These are phyloP conservation scores for Agrochola macilenta DNA, from an alignment of 2,888 invertebrate genomes.

Conservation along the genomic window DNA sequence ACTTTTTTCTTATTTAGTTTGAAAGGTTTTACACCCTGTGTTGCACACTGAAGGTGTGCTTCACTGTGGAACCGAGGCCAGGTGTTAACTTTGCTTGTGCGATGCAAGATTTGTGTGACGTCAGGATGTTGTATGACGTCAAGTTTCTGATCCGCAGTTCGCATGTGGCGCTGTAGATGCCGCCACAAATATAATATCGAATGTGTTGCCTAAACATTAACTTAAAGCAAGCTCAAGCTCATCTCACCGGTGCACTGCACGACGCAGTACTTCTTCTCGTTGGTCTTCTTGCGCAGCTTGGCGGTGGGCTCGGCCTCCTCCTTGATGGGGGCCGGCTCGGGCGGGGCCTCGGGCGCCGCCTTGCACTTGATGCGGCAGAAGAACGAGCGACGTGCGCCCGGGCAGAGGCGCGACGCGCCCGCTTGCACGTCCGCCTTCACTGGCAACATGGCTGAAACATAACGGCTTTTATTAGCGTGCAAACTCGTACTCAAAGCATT, in stretches of 20 bases:
- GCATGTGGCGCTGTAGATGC: background rate
- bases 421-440: constrained; percentile 96
- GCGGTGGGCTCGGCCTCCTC: constrained; percentile 93
- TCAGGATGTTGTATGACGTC: background rate
- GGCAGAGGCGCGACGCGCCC: constrained; percentile 94
- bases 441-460: constrained; percentile 95
- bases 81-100: background rate
- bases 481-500: background rate
- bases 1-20: background rate
- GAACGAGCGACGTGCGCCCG: constrained; percentile 97
- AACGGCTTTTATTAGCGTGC: background rate
- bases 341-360: constrained; percentile 69
- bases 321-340: constrained; percentile 88
- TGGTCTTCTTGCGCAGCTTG: constrained; percentile 92
- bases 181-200: background rate
- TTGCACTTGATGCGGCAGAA: constrained; percentile 98
- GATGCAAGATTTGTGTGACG: background rate
- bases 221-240: background rate
- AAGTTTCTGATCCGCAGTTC: background rate
- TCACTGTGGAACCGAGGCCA: background rate
- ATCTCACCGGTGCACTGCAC: constrained; percentile 95
- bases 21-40: background rate
- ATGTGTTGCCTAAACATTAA: background rate
- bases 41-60: background rate
- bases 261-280: constrained; percentile 95